Base-by-base conservation (phyloP, 2,797 vertebrate species). In the Premnoplex brunnescens region DNA sequence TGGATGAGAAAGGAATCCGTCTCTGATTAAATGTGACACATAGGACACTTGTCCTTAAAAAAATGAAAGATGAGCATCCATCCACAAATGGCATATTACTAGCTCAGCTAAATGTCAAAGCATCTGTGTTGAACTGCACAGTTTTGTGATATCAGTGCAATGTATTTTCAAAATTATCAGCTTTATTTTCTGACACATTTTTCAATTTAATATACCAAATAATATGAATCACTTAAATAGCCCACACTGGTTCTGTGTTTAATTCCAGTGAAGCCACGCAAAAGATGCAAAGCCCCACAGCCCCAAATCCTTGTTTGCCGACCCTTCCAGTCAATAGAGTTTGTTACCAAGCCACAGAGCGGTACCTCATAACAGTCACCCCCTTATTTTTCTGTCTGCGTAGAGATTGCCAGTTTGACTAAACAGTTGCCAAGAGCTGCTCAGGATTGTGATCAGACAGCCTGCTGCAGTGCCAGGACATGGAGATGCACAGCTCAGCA, bases 31-130 rank as follows among this genome's bases (percentile, higher is more conserved):
- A 69, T 54, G 52, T 75, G 82, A 87, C 80, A 76, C 58, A 81
- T 3, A 51, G 58, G 86, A 87, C 60, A 44, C 12, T 84, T 89
- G 88, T 87, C 82, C 82, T 95, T 89, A 91, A 63, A 90, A 85
- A 79, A 28, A 44, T 77, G 54, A 78, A 76, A 76, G 85, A 90
- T 69, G 91, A 94, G 77, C 72, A 83, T 88, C 64, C 22, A 3
- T 89, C 90, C 72, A 86, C 12, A 24, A 94, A 91, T 80, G 68
- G 80, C 86, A 39, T 79, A 68, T 80, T 94, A 85, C 83, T 43
- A 87, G 85, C 81, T 90, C 91, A 91, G 93, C 94, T 94, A 95
- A 95, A 96, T 95, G 90, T 95, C 94, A 94, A 79, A 51, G 56
- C 85, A 87, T 91, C 91, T 93, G 91, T 93, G 85, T 62, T 91